Evolutionary conservation across 2,797 vertebrate species (phyloP).

Genomic region (Gallinago solitaria): DNA sequence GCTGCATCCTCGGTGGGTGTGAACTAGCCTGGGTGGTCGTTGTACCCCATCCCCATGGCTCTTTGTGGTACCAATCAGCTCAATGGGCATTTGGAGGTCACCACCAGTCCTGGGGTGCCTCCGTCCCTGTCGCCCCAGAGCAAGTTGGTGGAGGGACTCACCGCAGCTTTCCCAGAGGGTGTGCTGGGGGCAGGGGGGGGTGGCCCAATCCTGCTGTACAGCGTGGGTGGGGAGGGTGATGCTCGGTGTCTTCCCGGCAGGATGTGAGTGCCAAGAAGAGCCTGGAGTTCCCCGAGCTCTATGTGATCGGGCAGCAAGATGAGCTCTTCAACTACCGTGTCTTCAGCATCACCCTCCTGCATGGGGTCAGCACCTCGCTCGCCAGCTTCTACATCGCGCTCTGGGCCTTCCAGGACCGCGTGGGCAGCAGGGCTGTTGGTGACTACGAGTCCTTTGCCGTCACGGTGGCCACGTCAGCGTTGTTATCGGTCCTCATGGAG

Average conservation of each 20-base stretch:
- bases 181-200: not conserved
- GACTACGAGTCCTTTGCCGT: slow-evolving; percentile 88
- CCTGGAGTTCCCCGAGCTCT: slow-evolving; percentile 83
- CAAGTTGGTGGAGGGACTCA: not conserved
- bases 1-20: not conserved
- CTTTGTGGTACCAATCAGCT: not conserved
- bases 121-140: not conserved
- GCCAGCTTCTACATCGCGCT: slow-evolving; percentile 84
- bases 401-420: slow-evolving; percentile 75
- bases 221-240: not conserved
- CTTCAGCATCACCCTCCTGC: slow-evolving; percentile 75
- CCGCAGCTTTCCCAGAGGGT: not conserved
- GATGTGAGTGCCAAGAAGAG: slow-evolving; percentile 83
- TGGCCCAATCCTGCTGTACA: not conserved
- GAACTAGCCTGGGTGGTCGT: fast-evolving
- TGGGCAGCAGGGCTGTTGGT: not conserved
- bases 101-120: too few relatives aligned
- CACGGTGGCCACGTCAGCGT: slow-evolving; percentile 78
- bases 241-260: slow-evolving; percentile 49
- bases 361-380: slow-evolving; percentile 82
- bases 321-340: slow-evolving; percentile 82
- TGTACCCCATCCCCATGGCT: not conserved
- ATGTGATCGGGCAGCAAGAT: slow-evolving; percentile 78
- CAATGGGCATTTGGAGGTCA: not conserved
- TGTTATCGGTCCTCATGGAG: slow-evolving; percentile 83